A percentile compares a stretch with the other conserved stretches of the same genome.
These are phyloP conservation scores for Rynchops niger DNA, from an alignment of 2,113 vertebrate genomes.

Conservation along the genomic window DNA sequence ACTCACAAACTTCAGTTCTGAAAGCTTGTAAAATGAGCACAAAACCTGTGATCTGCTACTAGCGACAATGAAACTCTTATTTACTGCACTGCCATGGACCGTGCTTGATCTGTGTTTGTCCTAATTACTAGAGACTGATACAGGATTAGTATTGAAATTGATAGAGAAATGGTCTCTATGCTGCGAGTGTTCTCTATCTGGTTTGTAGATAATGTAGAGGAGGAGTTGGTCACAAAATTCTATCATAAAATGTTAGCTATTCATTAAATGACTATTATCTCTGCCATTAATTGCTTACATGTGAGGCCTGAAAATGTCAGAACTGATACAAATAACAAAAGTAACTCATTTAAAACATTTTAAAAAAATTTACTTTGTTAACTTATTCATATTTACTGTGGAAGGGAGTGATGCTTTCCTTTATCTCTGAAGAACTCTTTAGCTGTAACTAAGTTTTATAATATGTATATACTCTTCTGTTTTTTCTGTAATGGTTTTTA, in stretches of 20 bases:
- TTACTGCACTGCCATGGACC: background rate
- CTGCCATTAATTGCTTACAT: background rate
- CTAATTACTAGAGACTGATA: background rate
- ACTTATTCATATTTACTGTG: background rate
- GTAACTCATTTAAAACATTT: background rate
- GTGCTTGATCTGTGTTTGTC: background rate
- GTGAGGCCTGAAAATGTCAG: background rate
- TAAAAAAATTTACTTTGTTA: background rate
- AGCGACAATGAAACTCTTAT: background rate
- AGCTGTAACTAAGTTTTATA: background rate
- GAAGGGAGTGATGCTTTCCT: background rate
- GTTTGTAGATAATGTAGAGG: background rate
- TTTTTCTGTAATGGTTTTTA: background rate
- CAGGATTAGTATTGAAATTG: accelerated
- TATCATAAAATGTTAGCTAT: background rate
- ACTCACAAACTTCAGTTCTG: background rate
- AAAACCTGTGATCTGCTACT: background rate
- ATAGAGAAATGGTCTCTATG: background rate
- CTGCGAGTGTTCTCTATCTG: background rate
- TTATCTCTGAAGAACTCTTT: background rate
- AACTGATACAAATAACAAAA: background rate
- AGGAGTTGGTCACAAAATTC: background rate
- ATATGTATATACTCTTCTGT: background rate
- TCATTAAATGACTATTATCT: background rate
- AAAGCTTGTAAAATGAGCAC: background rate